Base-by-base conservation (phyloP, 2,888 invertebrate genomes). In the Chrysomela aeneicollis region DNA sequence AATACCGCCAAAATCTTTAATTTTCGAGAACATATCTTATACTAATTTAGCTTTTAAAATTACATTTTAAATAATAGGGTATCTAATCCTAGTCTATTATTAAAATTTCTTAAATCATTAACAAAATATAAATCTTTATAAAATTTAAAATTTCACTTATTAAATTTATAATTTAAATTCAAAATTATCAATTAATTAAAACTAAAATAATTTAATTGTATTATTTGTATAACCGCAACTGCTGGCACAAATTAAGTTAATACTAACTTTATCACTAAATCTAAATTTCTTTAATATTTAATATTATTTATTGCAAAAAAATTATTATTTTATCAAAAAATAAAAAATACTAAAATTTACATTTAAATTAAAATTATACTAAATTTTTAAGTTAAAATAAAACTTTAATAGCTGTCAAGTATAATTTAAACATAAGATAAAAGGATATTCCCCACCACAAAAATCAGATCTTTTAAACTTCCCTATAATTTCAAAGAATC, bases 1-100 rank as follows among this genome's bases (percentile, higher is more conserved):
- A 87, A 87, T 87, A 88, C 87, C 87, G 88, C 87, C 88, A 89
- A 87, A 85, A 86, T 86, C 85, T 87, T 88, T 87, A 87, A 87
- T 84, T 89, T 89, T 88, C 81, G 86, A 86, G 86, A 86, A 81
- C 83, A 84, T 86, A 82, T 78, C 82, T 84, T 81, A 67, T 88
- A 88, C 84, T 88, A 86, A 85, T 86, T 85, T 81, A 85, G 81
- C 80, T 80, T 64, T 61, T 79, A 68, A 78, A 72, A 82, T 84
- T 78, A 79, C 74, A 78, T 79, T 81, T 79, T 82, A 78, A 84
- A 88, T 88, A 88, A 87, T 86, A 87, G 87, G 87, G 88, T 87
- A 88, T 87, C 88, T 88, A 87, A 88, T 88, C 87, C 88, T 87
- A 87, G 88, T 88, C 85, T 87, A 82, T 79, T 70, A 69, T 71